These are phyloP conservation scores for Rhinichthys klamathensis DNA, from an alignment of 2,113 vertebrate species.

Conservation along the genomic window DNA sequence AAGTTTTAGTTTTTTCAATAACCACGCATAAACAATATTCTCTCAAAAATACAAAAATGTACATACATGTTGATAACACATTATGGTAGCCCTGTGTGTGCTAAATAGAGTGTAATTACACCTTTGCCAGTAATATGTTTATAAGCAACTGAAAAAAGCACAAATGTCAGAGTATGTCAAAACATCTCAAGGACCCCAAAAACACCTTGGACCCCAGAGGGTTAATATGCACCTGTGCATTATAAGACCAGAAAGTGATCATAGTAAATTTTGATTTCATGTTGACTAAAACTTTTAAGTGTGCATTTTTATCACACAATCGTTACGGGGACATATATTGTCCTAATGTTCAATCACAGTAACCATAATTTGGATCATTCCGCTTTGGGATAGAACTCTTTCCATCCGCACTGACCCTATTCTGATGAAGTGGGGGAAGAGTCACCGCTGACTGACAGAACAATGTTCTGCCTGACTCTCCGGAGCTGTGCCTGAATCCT, in stretches of 20 bases:
- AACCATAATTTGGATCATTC: neutral
- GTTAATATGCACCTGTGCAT: too few relatives aligned
- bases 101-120: too few relatives aligned
- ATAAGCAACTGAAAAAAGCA: too few relatives aligned
- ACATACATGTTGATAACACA: too few relatives aligned
- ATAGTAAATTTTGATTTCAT: neutral
- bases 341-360: neutral
- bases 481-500: slow-evolving; percentile 17
- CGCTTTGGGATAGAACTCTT: neutral
- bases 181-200: too few relatives aligned
- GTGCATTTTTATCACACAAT: neutral
- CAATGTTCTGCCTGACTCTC: slow-evolving; percentile 46
- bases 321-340: neutral
- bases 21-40: too few relatives aligned
- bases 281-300: neutral
- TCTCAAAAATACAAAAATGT: too few relatives aligned
- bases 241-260: neutral
- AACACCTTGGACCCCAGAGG: too few relatives aligned
- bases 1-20: too few relatives aligned
- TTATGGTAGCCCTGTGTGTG: too few relatives aligned
- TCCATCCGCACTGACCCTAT: neutral
- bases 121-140: too few relatives aligned
- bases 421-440: slow-evolving; percentile 16
- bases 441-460: slow-evolving; percentile 21
- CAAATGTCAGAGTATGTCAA: too few relatives aligned